A percentile compares a stretch with the other conserved stretches of the same genome.
Conservation (phyloP, 1,140 invertebrate genomes). For the Procambarus clarkii region DNA sequence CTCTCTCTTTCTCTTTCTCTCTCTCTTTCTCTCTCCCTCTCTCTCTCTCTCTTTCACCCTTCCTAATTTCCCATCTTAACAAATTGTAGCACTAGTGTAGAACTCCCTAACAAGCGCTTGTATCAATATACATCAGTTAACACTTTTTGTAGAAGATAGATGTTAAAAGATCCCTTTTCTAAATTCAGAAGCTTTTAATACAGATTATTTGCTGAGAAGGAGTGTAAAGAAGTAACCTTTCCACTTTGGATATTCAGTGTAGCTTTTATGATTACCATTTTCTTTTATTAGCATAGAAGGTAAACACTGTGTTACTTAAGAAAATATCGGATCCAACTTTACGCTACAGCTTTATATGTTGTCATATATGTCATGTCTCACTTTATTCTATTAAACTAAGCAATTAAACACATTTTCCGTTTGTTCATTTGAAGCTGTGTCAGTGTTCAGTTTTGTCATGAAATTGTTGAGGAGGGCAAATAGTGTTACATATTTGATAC, state of each 20-base stretch:
- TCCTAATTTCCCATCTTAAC: too few species aligned
- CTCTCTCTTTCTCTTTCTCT: neutral
- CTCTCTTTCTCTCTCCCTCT: too few species aligned
- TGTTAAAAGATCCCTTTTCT: neutral
- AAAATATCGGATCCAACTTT: neutral
- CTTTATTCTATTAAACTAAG: slow-evolving; percentile 13
- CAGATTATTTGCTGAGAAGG: too few species aligned
- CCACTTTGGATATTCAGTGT: neutral
- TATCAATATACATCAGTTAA: neutral
- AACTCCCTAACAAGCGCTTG: neutral
- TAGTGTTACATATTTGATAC: neutral
- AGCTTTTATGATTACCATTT: neutral
- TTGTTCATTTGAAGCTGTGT: neutral
- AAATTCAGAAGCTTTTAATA: neutral
- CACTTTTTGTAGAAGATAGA: neutral
- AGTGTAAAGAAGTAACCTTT: too few species aligned
- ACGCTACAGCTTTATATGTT: slow-evolving; percentile 34
- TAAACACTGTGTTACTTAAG: neutral
- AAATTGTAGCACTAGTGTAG: too few species aligned
- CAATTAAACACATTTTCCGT: neutral
- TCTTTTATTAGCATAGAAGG: neutral
- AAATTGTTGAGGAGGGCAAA: neutral
- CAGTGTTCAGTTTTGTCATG: neutral
- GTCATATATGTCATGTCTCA: slow-evolving; percentile 26
- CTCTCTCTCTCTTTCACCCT: neutral